Percentiles rank a stretch among this genome's conserved stretches.
These are phyloP conservation scores for Mormyrops attenuatus DNA, from an alignment of 2,797 vertebrate genomes.

Conservation along the genomic window DNA sequence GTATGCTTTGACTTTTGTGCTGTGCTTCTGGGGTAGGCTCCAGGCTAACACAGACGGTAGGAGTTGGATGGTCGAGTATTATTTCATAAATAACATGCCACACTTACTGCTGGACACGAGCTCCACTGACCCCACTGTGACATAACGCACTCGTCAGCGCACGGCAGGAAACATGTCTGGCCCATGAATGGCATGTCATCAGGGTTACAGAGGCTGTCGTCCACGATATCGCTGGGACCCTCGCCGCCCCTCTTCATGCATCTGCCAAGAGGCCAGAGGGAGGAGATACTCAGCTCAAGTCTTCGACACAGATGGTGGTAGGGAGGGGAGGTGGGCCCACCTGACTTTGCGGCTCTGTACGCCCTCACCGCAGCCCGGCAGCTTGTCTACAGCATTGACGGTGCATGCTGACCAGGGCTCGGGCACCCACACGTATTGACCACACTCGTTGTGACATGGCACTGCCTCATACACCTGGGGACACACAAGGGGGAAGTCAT, in stretches of 20 bases:
- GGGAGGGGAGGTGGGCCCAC: conserved; percentile 45
- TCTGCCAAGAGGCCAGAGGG: conserved; percentile 49
- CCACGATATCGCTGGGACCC: conserved; percentile 53
- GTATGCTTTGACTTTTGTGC: not conserved
- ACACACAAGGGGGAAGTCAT: not conserved
- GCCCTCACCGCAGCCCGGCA: conserved; percentile 67
- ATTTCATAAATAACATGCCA: not conserved
- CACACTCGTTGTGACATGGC: conserved; percentile 73
- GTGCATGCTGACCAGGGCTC: conserved; percentile 72
- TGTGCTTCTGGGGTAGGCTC: not conserved
- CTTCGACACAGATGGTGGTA: not conserved
- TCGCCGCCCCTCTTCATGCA: conserved; percentile 68
- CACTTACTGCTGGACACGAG: conserved; percentile 75
- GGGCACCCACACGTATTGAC: conserved; percentile 68
- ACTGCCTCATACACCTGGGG: conserved; percentile 51
- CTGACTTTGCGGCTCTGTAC: conserved; percentile 66
- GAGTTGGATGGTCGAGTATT: not conserved
- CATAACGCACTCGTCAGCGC: conserved; percentile 80
- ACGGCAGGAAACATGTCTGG: conserved; percentile 77
- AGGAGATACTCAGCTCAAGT: not conserved
- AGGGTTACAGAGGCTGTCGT: conserved; percentile 67
- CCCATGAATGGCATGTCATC: conserved; percentile 65
- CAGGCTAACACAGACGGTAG: not conserved
- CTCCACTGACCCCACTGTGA: conserved; percentile 86
- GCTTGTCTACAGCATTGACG: conserved; percentile 61